Percentiles rank a stretch among this genome's conserved stretches.
phyloP scores from a whole-genome alignment of 2,797 vertebrate species.

The Poliocrania exsul region DNA sequence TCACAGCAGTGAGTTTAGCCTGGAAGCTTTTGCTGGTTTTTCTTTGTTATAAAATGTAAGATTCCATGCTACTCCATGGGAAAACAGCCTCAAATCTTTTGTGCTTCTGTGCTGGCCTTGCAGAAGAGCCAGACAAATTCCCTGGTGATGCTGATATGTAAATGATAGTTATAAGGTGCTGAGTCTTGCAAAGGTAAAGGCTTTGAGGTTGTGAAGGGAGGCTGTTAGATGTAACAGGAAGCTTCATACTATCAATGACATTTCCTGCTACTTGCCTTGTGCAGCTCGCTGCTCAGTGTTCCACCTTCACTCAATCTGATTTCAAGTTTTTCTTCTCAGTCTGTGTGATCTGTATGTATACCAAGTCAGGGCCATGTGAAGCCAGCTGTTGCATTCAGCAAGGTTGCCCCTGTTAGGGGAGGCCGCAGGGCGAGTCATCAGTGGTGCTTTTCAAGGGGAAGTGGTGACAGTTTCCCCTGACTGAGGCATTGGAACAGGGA shows the following conservation, averaged over 20 bases:
- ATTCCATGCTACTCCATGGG: background rate
- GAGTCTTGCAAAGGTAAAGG: background rate
- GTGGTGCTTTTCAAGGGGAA: background rate
- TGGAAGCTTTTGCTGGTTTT: background rate
- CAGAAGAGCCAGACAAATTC: background rate
- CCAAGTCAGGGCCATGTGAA: background rate
- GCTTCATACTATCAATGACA: too few relatives aligned
- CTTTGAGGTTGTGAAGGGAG: background rate
- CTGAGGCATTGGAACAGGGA: background rate
- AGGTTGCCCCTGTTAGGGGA: background rate
- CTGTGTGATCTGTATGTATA: background rate
- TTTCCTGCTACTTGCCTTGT: background rate
- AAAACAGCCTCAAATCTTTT: background rate
- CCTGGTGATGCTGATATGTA: background rate
- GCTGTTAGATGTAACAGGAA: background rate
- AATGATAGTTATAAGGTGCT: background rate
- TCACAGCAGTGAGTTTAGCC: background rate
- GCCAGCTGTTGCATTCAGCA: background rate
- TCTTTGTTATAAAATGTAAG: background rate
- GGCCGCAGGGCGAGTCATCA: accelerated
- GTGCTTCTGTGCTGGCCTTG: background rate
- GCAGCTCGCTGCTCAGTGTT: background rate
- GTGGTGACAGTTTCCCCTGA: accelerated
- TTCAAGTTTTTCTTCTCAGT: background rate
- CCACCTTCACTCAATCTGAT: background rate